phyloP scores from a whole-genome alignment of 2,113 vertebrate species.

The Chloropsis hardwickii region DNA sequence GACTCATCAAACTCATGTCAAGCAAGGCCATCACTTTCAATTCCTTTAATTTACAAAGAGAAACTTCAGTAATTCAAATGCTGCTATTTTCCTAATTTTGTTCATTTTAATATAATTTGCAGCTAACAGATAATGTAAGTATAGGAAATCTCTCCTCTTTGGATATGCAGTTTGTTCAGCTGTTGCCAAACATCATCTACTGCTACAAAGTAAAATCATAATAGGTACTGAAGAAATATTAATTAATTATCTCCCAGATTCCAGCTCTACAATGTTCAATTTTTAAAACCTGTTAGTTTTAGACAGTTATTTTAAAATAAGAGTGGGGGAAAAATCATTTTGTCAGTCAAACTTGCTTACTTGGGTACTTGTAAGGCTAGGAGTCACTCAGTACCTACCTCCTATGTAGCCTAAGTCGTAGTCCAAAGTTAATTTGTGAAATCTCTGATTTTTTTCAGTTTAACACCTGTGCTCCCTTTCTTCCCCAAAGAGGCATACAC shows the following conservation, averaged over 20 bases:
- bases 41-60: slow-evolving; percentile 32
- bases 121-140: not conserved
- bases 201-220: not conserved
- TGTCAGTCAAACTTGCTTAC: not conserved
- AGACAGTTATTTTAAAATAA: not conserved
- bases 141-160: not conserved
- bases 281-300: not conserved
- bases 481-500: not conserved
- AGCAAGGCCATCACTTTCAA: slow-evolving; percentile 28
- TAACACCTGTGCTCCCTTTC: not conserved
- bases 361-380: not conserved
- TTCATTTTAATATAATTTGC: not conserved
- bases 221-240: not conserved
- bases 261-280: not conserved
- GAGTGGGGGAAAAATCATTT: not conserved
- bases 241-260: not conserved
- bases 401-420: not conserved
- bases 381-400: not conserved
- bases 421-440: not conserved
- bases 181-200: not conserved
- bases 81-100: not conserved
- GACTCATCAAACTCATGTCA: slow-evolving; percentile 31
- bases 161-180: not conserved
- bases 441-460: not conserved
- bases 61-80: slow-evolving; percentile 24